Evolutionary conservation across 2,113 vertebrate genomes (phyloP), one percentile per base, ranked within the genome.

Genomic region (Sciurus niger): DNA sequence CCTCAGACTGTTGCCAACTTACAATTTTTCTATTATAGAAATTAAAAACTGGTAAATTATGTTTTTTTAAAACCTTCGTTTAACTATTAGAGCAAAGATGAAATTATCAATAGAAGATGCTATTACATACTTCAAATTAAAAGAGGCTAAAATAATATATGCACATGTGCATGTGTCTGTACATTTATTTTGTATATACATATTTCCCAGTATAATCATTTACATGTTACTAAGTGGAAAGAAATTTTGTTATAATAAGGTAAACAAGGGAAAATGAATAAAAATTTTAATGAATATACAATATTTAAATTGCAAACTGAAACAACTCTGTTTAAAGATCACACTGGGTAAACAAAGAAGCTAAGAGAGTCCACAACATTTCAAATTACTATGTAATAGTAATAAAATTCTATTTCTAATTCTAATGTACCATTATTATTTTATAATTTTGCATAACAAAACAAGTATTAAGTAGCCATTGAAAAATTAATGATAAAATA

Each of bases 11-110:
- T 10, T 55, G 51, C 60, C 51, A 95, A 53, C 2, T 58, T 63
- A 97, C 34, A 92, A 77, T 89, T 74, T 83, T 87, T 84, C 25
- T 46, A 20, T 78, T 84, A 63, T 32, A 55, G 43, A 76, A n/a
- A 76, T 72, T 79, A 73, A 79, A 96, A 92, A 43, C n/a, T 83
- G 24, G 46, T 37, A 84, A 51, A 46, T 48, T 86, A 40, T 65
- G 25, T 16, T 55, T 40, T 40, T 58, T 73, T 60, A 96, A 72
- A 92, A 63, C 82, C 8, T 67, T 12, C 74, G 2, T 28, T 70
- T 65, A 55, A 58, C 65, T 86, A 89, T 92, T 77, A 40, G 5
- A 86, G 73, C 63, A 67, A 37, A 67, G 4, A 90, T 5, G 82
- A 46, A 68, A 68, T 55, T 94, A 34, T 68, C 28, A 80, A 48